Conservation (phyloP, 2,797 vertebrate species). For the Hapalemur alaotrensis region DNA sequence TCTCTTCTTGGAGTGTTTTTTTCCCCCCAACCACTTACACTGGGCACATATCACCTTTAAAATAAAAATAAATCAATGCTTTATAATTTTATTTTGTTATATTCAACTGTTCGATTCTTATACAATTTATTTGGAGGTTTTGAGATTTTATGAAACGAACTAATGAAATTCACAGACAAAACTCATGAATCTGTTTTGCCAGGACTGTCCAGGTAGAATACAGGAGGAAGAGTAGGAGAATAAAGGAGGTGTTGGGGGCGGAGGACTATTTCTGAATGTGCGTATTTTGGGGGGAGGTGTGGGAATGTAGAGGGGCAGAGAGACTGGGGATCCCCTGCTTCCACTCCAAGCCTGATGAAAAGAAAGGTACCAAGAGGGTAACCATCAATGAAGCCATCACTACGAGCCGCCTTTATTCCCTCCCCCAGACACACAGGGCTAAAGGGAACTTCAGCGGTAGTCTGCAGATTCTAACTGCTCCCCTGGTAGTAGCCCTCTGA, state of each 20-base stretch:
- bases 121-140: neutral
- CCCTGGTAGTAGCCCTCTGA: neutral
- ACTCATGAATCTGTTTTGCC: neutral
- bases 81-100: constrained; percentile 1
- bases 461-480: neutral
- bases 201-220: neutral
- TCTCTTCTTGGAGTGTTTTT: neutral
- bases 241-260: accelerated
- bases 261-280: neutral
- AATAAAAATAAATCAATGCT: constrained; percentile 27
- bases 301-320: no score
- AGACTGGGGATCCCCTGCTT: neutral
- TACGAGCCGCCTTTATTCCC: neutral
- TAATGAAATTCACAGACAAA: constrained; percentile 2
- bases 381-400: neutral
- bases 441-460: neutral
- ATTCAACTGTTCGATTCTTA: neutral
- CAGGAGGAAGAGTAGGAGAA: neutral
- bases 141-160: neutral
- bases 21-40: neutral
- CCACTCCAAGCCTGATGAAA: neutral
- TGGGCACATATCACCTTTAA: neutral
- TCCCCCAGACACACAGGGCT: neutral
- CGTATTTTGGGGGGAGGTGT: neutral
- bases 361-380: neutral